Base-by-base conservation (phyloP, 23 tunicate species). In the Styela plicata region DNA sequence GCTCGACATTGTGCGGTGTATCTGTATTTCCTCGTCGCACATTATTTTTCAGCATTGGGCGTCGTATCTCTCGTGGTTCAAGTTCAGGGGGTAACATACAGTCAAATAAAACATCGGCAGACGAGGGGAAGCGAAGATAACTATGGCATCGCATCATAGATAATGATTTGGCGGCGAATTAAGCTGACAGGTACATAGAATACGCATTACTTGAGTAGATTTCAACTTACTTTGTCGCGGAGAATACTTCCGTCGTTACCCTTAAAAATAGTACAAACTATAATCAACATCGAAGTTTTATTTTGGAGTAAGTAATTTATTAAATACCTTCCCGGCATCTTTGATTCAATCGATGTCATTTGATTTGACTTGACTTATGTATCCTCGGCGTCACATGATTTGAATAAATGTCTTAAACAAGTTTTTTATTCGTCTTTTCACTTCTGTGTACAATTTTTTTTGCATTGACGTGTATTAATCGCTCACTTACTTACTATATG, bases 131-230 rank as follows among this genome's bases (percentile, higher is more conserved):
- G 57, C 57, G 13, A 7, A 44, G 57, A 44, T 44, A 44, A 13
- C 57, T 13, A 13, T 44, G 57, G 57, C 57, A 44, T 44, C 10
- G 57, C 57, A 44, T 44, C 57, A 25, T 67, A 25, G 71, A 67
- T 67, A 67, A 67, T 67, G 71, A 67, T 67, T 67, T 67, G 71
- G 71, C 71, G 30, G 71, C 16, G 71, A 67, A 76, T 76, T 44
- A 44, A 76, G 24, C 81, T 57, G 81, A 76, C 81, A 76, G 81
- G 81, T 76, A 76, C 81, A 76, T 2, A 52, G 64, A 76, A 76
- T 44, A 26, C 66, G 81, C 81, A 76, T 76, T 76, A 76, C 81
- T 65, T 31, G 22, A 44, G 22, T 16, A 71, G 36, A 71, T 44
- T 44, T 44, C 57, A 44, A 44, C 10, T 44, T 44, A 5, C 13